These are phyloP conservation scores for Tenrec ecaudatus DNA, from an alignment of 2,113 vertebrate species.

Conservation along the genomic window DNA sequence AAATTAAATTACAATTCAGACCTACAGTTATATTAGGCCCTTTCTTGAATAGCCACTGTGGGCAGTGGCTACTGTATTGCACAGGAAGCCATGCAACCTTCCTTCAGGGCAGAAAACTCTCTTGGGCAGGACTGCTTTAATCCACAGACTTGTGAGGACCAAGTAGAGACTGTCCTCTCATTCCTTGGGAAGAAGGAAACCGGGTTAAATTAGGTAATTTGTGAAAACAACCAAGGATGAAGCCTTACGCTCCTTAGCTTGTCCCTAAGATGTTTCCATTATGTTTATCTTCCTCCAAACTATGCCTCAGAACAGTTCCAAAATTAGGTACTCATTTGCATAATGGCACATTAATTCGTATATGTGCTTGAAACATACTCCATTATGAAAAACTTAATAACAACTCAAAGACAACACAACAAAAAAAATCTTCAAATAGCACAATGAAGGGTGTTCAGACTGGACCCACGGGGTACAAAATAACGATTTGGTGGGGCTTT, in stretches of 20 bases:
- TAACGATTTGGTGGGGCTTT: not conserved
- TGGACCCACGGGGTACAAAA: not conserved
- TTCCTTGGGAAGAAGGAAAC: not conserved
- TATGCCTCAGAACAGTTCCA: not conserved
- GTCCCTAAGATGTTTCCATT: not conserved
- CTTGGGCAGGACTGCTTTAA: not conserved
- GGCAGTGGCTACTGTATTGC: not conserved
- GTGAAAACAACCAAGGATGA: not conserved
- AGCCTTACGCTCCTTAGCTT: not conserved
- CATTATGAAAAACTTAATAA: not conserved
- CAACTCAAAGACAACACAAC: not conserved
- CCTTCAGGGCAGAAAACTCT: not conserved
- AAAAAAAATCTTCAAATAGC: not conserved
- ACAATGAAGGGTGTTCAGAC: not conserved
- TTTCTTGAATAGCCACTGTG: not conserved
- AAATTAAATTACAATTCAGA: not conserved
- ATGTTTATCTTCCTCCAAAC: not conserved
- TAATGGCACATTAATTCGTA: not conserved
- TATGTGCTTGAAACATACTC: not conserved
- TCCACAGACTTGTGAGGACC: not conserved
- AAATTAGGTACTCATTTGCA: not conserved
- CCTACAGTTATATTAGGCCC: not conserved
- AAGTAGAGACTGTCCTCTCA: not conserved
- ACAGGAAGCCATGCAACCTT: not conserved
- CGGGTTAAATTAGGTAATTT: not conserved